Conservation (phyloP, 37 sponge, comb jelly and placozoan genomes). For the Chondrosia reniformis region DNA sequence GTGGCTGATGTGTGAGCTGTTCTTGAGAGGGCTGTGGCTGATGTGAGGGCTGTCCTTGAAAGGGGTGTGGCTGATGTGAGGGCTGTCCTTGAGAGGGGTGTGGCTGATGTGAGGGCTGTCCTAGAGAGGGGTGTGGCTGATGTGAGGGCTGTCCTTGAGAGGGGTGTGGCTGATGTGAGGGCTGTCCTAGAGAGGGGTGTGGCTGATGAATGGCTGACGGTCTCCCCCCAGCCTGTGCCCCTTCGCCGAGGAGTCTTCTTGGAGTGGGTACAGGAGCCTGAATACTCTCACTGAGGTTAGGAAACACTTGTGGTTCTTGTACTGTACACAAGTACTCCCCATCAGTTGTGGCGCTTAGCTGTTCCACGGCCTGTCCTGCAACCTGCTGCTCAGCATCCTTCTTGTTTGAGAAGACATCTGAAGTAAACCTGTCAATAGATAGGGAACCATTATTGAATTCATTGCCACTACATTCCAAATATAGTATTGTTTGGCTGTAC, state of each 20-base stretch:
- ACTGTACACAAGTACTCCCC: no score
- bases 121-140: background rate
- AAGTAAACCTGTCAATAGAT: constrained; percentile 6
- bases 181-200: background rate
- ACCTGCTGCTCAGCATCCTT: constrained; percentile 64
- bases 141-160: background rate
- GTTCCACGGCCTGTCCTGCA: constrained; percentile 35
- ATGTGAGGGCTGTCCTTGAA: background rate
- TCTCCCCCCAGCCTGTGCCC: no score
- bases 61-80: background rate
- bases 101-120: background rate
- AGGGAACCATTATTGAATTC: no score
- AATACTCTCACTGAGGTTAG: no score
- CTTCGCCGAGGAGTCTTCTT: no score
- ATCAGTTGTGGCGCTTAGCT: no score
- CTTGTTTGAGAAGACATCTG: constrained; percentile 15
- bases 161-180: background rate
- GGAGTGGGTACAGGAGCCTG: no score
- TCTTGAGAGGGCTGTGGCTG: background rate
- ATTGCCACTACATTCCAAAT: no score
- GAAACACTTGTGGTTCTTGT: no score
- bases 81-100: background rate
- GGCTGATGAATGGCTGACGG: background rate
- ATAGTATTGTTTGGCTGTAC: no score
- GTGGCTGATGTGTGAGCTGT: background rate